Conservation (phyloP, 2,113 vertebrate genomes). For the Nyctibius bracteatus region DNA sequence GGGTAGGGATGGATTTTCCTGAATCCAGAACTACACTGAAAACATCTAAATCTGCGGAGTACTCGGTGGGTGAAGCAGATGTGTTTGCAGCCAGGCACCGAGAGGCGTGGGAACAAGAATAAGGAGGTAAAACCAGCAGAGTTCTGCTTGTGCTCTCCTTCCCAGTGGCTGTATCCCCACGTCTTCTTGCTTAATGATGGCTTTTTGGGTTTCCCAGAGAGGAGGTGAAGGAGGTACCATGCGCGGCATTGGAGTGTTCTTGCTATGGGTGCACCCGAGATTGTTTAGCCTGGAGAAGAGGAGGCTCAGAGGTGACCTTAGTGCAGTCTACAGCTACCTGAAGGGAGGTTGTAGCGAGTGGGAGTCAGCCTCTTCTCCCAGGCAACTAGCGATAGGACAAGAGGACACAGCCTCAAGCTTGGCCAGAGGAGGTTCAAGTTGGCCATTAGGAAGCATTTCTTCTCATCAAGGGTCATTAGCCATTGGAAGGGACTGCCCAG, state of each 20-base stretch:
- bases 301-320: too few species aligned
- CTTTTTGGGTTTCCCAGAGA: not conserved
- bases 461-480: too few species aligned
- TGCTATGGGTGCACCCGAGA: not conserved
- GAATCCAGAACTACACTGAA: not conserved
- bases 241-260: rapidly evolving
- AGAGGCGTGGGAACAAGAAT: not conserved
- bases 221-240: not conserved
- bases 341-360: too few species aligned
- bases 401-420: too few species aligned
- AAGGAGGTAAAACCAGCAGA: not conserved
- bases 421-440: too few species aligned
- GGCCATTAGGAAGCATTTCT: too few species aligned
- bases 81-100: not conserved
- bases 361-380: too few species aligned
- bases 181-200: not conserved
- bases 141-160: not conserved
- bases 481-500: too few species aligned
- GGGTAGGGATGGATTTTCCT: not conserved
- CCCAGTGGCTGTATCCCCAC: rapidly evolving
- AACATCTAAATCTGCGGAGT: not conserved
- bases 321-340: too few species aligned
- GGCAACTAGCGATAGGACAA: too few species aligned
- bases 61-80: not conserved
- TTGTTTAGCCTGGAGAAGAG: too few species aligned